These are phyloP conservation scores for Muscicapa comitata DNA, from an alignment of 2,797 vertebrate genomes.

Conservation along the genomic window DNA sequence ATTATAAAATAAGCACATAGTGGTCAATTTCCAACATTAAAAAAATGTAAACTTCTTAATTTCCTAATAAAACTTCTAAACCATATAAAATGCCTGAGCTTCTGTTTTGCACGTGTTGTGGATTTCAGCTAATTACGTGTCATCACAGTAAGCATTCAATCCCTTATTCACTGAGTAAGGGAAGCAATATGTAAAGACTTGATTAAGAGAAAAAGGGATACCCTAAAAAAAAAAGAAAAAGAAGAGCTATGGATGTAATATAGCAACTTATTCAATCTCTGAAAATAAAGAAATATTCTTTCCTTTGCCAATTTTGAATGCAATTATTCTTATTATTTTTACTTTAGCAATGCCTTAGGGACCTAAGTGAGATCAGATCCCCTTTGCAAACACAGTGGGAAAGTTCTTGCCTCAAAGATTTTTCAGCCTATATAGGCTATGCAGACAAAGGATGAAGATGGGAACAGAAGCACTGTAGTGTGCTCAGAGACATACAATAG, in stretches of 20 bases:
- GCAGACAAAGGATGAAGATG: neutral
- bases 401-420: constrained; percentile 12
- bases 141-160: neutral
- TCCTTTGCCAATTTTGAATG: neutral
- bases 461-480: neutral
- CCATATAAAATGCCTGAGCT: neutral
- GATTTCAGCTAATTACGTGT: neutral
- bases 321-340: constrained; percentile 43
- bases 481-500: neutral
- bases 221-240: neutral
- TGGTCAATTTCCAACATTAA: neutral
- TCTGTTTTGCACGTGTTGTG: neutral
- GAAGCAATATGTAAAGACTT: neutral
- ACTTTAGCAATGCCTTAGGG: neutral
- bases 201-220: neutral
- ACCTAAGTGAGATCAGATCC: neutral
- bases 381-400: neutral
- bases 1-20: neutral
- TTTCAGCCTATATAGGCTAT: neutral
- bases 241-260: neutral
- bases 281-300: neutral
- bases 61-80: neutral
- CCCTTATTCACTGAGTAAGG: neutral
- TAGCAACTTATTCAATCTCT: neutral
- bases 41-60: neutral